Percentiles rank a stretch among this genome's conserved stretches.
These are phyloP conservation scores for Chaetura pelagica DNA, from an alignment of 2,113 vertebrate species.

Conservation along the genomic window DNA sequence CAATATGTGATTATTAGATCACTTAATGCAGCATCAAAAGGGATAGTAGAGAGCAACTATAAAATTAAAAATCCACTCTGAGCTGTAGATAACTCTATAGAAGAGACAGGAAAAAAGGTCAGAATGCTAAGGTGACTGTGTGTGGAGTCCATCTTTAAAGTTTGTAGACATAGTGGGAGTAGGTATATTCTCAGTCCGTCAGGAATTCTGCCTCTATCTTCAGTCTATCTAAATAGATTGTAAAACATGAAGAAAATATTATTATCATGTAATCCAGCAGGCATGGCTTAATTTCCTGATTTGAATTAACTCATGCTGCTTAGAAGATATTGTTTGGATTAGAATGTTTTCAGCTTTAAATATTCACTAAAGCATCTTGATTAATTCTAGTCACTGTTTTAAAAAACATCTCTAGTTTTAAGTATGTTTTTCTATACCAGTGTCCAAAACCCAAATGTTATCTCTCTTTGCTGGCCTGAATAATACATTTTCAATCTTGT, in stretches of 20 bases:
- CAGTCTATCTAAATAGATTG: background rate
- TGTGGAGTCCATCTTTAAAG: background rate
- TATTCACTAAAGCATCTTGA: fast-evolving
- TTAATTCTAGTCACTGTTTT: background rate
- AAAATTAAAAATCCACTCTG: background rate
- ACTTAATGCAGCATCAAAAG: background rate
- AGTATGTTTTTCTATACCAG: background rate
- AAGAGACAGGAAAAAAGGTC: background rate
- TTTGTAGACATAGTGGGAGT: fast-evolving
- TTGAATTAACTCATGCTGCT: background rate
- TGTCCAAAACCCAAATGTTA: background rate
- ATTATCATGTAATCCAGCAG: background rate
- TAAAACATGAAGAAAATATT: background rate
- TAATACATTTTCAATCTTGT: conserved; percentile 5
- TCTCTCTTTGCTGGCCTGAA: conserved; percentile 1
- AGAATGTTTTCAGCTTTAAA: background rate
- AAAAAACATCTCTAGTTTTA: background rate
- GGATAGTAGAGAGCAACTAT: background rate
- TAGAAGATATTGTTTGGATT: background rate
- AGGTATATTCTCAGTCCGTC: background rate
- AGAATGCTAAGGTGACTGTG: background rate
- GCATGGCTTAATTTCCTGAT: background rate
- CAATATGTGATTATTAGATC: background rate
- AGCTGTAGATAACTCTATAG: background rate
- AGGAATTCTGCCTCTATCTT: background rate